Base-by-base conservation (phyloP, 2,113 vertebrate genomes). In the Lycaon pictus region DNA sequence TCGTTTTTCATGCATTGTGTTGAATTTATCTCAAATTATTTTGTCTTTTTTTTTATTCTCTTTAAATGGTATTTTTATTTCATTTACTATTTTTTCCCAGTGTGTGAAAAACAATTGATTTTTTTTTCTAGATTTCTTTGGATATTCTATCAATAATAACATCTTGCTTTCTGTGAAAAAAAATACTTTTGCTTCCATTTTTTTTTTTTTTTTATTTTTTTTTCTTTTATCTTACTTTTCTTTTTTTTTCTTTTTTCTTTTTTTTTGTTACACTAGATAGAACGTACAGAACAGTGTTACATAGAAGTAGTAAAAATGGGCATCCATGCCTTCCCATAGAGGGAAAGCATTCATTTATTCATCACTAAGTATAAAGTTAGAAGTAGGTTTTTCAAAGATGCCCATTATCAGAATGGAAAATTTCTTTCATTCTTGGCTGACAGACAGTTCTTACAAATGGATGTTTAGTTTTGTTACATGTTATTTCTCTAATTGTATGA, bases 11-110 rank as follows among this genome's bases (percentile, higher is more conserved):
- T 85, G 51, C 32, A 35, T 69, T 43, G 3, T 37, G 3, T 76
- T 81, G 23, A 58, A 74, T 86, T 53, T 37, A 37, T 85, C 35
- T 1, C 3, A 56, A 22, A 72, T 15, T 65, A 29, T 63, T 85
- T 71, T 85, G 0, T 9, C 16, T 65, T 58, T 62, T 56, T 56
- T 63, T 51, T 29, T 43, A 48, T 88, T n/a, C 11, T 56, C 43
- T 81, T n/a, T 51, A 87, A 80, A 13, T 20, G 16, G 8, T 71
- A 63, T 84, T 95, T 93, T 56, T 85, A 92, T 72, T 81, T 86
- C 17, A 62, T 80, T 85, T 48, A 67, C 56, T 86, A 43, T 51
- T 90, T 35, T 86, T 88, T 63, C 12, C 25, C 15, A 74, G 2
- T 29, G 9, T 67, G 35, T n/a, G 17, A 90, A 65, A 90, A 86